phyloP scores from a whole-genome alignment of 2,888 invertebrate genomes.

The Acrobasis consociella region DNA sequence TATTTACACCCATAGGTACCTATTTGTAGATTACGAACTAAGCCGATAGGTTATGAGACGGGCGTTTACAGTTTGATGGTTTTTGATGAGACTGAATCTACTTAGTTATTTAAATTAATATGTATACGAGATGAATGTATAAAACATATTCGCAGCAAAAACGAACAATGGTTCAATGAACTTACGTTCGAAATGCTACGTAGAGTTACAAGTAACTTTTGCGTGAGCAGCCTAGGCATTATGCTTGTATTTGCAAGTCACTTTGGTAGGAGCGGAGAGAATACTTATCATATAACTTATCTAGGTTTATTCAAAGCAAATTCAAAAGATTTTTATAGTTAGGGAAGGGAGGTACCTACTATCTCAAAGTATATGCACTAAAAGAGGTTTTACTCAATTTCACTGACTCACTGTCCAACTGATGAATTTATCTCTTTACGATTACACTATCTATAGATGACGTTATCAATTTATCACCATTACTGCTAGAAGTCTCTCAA shows the following conservation, averaged over 20 bases:
- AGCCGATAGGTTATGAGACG: conserved; percentile 12
- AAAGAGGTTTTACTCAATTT: too few species aligned
- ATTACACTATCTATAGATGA: too few species aligned
- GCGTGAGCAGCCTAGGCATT: conserved; percentile 17
- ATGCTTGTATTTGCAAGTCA: conserved; percentile 17
- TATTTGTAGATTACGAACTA: not conserved
- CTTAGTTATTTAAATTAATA: not conserved
- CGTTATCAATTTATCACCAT: too few species aligned
- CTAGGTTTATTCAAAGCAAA: not conserved
- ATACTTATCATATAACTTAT: not conserved
- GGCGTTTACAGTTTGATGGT: not conserved
- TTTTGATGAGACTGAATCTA: not conserved
- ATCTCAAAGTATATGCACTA: too few species aligned
- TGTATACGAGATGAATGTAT: not conserved
- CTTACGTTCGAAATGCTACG: conserved; percentile 17
- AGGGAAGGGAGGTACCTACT: not conserved
- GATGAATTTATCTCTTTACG: too few species aligned
- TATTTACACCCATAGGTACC: conserved; percentile 13
- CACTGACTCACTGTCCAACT: too few species aligned
- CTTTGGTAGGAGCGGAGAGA: not conserved
- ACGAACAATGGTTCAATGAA: conserved; percentile 1
- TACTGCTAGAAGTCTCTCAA: too few species aligned
- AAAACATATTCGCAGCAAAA: not conserved
- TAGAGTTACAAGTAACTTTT: conserved; percentile 15
- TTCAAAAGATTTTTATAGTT: not conserved